Evolutionary conservation across 2,888 invertebrate species (phyloP).

Genomic region (Apamea sordens): DNA sequence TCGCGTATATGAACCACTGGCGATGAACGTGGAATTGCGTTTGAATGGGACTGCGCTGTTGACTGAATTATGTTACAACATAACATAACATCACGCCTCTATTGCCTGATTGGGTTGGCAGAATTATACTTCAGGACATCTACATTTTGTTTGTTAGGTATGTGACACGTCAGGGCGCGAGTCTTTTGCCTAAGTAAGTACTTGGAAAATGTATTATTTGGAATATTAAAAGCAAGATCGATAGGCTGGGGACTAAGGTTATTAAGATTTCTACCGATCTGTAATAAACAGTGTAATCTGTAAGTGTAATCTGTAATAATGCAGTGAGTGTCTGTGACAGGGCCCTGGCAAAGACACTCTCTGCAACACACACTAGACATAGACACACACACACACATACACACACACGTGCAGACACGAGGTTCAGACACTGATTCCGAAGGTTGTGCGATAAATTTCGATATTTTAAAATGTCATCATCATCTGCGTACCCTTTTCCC

Average conservation of each 20-base stretch:
- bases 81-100: background rate
- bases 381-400: too few species aligned
- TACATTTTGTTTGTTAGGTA: background rate
- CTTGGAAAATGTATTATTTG: background rate
- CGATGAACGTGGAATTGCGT: background rate
- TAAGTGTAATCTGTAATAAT: too few species aligned
- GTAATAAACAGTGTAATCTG: too few species aligned
- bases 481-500: background rate
- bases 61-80: background rate
- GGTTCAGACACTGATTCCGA: background rate
- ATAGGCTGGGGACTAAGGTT: background rate
- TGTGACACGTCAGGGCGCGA: background rate
- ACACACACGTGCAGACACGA: background rate
- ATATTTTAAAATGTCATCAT: background rate
- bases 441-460: background rate
- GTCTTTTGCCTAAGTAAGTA: background rate
- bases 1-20: conserved; percentile 10
- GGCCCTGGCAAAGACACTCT: background rate
- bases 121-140: background rate
- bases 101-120: too few species aligned
- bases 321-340: too few species aligned
- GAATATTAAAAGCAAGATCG: background rate
- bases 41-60: background rate
- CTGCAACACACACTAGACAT: too few species aligned
- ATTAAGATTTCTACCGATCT: background rate